phyloP scores from a whole-genome alignment of 2,888 invertebrate species.

The Timema cristinae region DNA sequence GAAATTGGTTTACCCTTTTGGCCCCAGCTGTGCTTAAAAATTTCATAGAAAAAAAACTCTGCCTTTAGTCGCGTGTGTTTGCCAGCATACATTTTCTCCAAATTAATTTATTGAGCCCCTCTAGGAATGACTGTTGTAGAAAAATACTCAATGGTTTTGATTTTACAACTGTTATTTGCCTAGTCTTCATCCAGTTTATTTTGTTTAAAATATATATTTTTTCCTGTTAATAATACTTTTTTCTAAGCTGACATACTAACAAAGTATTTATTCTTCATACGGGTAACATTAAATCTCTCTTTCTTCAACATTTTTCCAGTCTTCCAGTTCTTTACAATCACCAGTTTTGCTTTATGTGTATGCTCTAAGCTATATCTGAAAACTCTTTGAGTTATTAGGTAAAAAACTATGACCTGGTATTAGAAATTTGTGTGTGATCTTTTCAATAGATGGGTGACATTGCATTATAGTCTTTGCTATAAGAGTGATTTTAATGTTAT shows the following conservation, averaged over 20 bases:
- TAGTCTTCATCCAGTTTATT: slow-evolving; percentile 2
- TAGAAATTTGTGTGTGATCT: neutral
- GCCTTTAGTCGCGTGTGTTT: neutral
- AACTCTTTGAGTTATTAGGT: slow-evolving; percentile 6
- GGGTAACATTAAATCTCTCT: neutral
- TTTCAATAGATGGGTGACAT: neutral
- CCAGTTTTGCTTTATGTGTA: neutral
- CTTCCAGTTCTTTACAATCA: neutral
- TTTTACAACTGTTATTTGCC: neutral
- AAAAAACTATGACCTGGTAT: neutral
- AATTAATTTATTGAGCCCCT: neutral
- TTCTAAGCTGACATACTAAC: neutral
- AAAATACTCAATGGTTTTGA: neutral
- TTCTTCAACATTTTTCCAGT: neutral
- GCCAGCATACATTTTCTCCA: neutral
- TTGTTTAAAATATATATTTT: neutral
- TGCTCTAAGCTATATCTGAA: neutral
- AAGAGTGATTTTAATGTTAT: neutral
- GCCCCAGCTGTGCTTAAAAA: neutral
- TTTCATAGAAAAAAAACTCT: no score
- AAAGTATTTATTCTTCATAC: neutral
- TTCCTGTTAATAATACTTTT: neutral
- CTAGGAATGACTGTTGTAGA: neutral
- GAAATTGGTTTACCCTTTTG: neutral
- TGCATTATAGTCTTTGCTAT: neutral